Evolutionary conservation across 2,797 vertebrate species (phyloP).

Genomic region (Lindbergichthys nudifrons): DNA sequence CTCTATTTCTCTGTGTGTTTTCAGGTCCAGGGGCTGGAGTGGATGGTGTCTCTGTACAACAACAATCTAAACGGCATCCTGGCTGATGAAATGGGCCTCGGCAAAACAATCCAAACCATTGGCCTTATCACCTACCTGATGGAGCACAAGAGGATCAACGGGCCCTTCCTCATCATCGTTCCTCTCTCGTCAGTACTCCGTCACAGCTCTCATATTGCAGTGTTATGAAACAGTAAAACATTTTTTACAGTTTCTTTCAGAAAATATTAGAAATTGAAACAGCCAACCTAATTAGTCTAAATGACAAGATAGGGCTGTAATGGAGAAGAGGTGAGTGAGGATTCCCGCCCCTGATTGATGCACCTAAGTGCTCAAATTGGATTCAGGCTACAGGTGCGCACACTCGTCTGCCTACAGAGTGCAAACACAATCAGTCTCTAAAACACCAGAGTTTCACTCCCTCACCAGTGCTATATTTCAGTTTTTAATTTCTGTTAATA

Average conservation of each 20-base stretch:
- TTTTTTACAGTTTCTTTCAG: background rate
- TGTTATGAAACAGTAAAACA: background rate
- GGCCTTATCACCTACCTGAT: slow-evolving; percentile 98
- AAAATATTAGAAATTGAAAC: slow-evolving; percentile 1
- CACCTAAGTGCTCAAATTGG: slow-evolving; percentile 7
- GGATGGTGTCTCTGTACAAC: slow-evolving; percentile 99
- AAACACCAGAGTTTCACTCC: background rate
- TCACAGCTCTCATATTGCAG: background rate
- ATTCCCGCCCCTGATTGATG: background rate
- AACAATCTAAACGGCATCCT: slow-evolving; percentile 98
- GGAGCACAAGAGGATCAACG: slow-evolving; percentile 96
- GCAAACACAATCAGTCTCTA: background rate
- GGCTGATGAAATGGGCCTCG: slow-evolving; percentile 98
- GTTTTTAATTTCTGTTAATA: background rate
- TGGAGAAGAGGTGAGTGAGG: background rate
- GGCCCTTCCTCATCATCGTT: slow-evolving; percentile 97
- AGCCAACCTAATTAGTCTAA: background rate
- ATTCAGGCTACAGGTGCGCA: slow-evolving; percentile 1
- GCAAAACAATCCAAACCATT: slow-evolving; percentile 98
- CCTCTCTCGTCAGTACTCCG: slow-evolving; percentile 93
- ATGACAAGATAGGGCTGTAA: background rate
- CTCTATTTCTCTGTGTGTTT: slow-evolving; percentile 48
- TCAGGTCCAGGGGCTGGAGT: slow-evolving; percentile 95
- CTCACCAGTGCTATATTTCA: background rate
- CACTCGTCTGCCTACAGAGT: background rate